Conservation (phyloP, 2,113 vertebrate genomes). For the Taurulus bubalis region DNA sequence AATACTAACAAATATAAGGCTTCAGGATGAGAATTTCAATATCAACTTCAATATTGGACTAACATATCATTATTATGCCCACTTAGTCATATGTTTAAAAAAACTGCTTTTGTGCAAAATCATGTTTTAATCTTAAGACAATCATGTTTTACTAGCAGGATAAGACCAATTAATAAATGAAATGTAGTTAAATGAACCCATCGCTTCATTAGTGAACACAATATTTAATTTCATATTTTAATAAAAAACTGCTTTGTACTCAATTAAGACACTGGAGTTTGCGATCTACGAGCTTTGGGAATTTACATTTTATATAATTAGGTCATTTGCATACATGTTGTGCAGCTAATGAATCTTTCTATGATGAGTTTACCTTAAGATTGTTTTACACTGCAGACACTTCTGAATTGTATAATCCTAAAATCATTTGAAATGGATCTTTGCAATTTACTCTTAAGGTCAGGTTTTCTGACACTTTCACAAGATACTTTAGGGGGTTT, state of each 20-base stretch:
- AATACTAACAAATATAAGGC: background rate
- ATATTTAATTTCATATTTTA: background rate
- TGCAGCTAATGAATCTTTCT: conserved; percentile 29
- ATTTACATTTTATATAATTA: conserved; percentile 57
- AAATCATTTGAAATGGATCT: background rate
- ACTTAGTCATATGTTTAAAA: background rate
- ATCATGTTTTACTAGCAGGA: conserved; percentile 1
- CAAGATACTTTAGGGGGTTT: too few relatives aligned
- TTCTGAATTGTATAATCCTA: background rate
- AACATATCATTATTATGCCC: too few relatives aligned
- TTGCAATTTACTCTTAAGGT: background rate
- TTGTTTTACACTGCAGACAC: background rate
- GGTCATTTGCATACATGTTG: conserved; percentile 55
- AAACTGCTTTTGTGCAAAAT: background rate
- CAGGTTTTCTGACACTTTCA: too few relatives aligned
- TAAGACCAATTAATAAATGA: conserved; percentile 2
- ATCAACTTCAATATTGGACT: too few relatives aligned
- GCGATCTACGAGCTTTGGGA: conserved; percentile 30
- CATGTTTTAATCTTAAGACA: background rate
- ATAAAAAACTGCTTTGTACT: background rate
- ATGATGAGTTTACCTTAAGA: background rate
- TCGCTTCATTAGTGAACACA: conserved; percentile 4
- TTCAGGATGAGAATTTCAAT: background rate
- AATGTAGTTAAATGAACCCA: background rate
- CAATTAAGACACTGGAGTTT: conserved; percentile 17